phyloP scores from a whole-genome alignment of 2,113 vertebrate genomes.

The Alectura lathami region DNA sequence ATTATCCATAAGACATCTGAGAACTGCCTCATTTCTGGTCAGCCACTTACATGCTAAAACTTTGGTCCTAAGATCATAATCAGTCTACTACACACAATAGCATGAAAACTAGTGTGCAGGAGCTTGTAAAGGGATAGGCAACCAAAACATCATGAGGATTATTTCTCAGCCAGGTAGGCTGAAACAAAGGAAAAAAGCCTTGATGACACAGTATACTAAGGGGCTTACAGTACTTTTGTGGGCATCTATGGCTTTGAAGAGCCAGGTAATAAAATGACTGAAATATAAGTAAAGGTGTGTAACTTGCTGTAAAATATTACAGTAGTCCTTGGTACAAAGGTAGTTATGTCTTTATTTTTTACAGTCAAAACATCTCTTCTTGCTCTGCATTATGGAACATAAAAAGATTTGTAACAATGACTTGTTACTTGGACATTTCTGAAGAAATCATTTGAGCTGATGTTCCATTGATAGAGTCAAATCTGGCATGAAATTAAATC shows the following conservation, averaged over 20 bases:
- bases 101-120: not conserved
- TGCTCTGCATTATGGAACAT: constrained; percentile 29
- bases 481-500: constrained; percentile 59
- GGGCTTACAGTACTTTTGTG: not conserved
- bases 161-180: not conserved
- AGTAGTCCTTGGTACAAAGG: not conserved
- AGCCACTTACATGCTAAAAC: not conserved
- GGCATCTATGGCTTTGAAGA: not conserved
- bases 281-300: not conserved
- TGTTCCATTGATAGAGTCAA: constrained; percentile 53
- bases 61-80: not conserved
- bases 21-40: not conserved
- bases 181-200: not conserved
- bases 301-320: not conserved
- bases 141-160: not conserved
- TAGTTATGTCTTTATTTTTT: constrained; percentile 1
- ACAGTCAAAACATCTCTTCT: constrained; percentile 22
- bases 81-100: not conserved
- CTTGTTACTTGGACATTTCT: constrained; percentile 35
- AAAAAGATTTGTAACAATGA: constrained; percentile 43
- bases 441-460: constrained; percentile 54
- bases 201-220: not conserved
- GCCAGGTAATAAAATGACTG: not conserved
- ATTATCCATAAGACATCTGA: not conserved
- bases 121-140: not conserved